Percentiles rank a stretch among this genome's conserved stretches.
Conservation (phyloP, 2,888 invertebrate species). For the Cabera pusaria region DNA sequence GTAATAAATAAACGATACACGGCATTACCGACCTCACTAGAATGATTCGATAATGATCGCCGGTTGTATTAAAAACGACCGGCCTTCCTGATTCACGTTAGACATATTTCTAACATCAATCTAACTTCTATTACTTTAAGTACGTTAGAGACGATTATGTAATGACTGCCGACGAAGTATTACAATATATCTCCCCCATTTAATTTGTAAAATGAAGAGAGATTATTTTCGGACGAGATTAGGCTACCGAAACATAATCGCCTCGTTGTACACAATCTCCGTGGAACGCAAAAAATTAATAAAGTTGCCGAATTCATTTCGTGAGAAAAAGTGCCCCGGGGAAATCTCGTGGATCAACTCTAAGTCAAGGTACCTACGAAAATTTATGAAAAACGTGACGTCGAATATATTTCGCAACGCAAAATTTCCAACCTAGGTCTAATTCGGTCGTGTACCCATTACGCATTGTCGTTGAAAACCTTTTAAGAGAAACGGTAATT, state of each 20-base stretch:
- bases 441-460: conserved; percentile 15
- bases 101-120: too few species aligned
- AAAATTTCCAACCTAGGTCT: conserved; percentile 12
- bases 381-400: conserved; percentile 24
- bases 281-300: conserved; percentile 23
- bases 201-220: conserved; percentile 8
- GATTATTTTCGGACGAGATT: conserved; percentile 10
- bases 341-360: conserved; percentile 28
- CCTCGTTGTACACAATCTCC: conserved; percentile 16
- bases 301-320: conserved; percentile 27
- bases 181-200: conserved; percentile 4
- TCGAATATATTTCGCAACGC: conserved; percentile 10
- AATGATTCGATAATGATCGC: neutral
- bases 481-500: conserved; percentile 10
- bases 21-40: too few species aligned
- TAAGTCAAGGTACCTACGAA: conserved; percentile 19
- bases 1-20: too few species aligned
- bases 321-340: conserved; percentile 25
- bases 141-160: too few species aligned
- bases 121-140: too few species aligned
- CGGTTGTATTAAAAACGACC: too few species aligned
- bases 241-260: conserved; percentile 17
- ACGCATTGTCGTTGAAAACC: conserved; percentile 10
- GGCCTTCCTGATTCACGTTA: too few species aligned
- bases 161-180: too few species aligned